Conservation (phyloP, 2,888 invertebrate genomes). For the Lasius fuliginosus region DNA sequence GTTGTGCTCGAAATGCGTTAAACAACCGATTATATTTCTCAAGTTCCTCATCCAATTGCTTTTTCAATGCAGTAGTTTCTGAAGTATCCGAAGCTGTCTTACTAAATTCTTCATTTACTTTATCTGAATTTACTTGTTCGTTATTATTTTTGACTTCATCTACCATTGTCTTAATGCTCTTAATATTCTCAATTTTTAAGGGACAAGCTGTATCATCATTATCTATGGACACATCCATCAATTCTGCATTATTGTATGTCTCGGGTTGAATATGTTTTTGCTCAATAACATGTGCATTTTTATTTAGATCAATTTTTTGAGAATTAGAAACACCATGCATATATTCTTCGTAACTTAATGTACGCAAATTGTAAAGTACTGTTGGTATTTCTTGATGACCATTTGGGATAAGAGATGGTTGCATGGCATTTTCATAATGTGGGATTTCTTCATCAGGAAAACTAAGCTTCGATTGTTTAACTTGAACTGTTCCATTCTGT, state of each 20-base stretch:
- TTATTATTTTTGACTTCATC: constrained; percentile 60
- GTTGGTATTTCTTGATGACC: constrained; percentile 70
- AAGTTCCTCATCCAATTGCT: constrained; percentile 74
- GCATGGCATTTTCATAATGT: constrained; percentile 6
- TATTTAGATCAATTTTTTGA: constrained; percentile 47
- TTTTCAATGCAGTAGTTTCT: constrained; percentile 69
- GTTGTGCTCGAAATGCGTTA: constrained; percentile 77
- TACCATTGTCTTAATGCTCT: constrained; percentile 63
- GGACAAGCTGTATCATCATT: constrained; percentile 62
- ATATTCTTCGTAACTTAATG: constrained; percentile 82
- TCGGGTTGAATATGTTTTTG: constrained; percentile 57
- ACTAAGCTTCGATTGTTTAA: constrained; percentile 38
- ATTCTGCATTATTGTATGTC: constrained; percentile 59
- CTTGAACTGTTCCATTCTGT: constrained; percentile 74
- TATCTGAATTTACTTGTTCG: constrained; percentile 55
- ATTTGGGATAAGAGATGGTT: constrained; percentile 68
- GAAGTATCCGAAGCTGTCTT: constrained; percentile 57
- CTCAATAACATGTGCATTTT: constrained; percentile 20
- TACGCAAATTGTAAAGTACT: constrained; percentile 73
- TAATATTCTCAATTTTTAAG: constrained; percentile 72
- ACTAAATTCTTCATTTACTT: constrained; percentile 49
- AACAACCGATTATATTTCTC: constrained; percentile 74
- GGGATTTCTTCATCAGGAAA: constrained; percentile 19
- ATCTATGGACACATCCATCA: constrained; percentile 60
- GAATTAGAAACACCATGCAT: constrained; percentile 72